A percentile compares a stretch with the other conserved stretches of the same genome.
phyloP scores from a whole-genome alignment of 23 tunicate species.

The Oikopleura dioica region DNA sequence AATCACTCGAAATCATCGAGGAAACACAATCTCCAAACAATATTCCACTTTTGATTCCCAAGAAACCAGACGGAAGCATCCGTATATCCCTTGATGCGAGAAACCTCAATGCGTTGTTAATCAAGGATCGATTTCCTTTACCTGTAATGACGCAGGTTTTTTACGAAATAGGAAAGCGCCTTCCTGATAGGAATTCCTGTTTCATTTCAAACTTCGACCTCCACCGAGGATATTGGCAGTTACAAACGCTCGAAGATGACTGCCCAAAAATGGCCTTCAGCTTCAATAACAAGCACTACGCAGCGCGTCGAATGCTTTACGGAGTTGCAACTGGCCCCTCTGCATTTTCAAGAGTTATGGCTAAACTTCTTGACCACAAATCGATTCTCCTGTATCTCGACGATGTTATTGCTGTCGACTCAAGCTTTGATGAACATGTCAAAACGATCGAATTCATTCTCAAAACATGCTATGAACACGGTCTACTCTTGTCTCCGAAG shows the following conservation, averaged over 20 bases:
- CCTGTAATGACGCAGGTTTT: not conserved
- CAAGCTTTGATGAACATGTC: not conserved
- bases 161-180: not conserved
- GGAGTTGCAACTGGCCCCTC: no score
- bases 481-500: no score
- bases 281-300: no score
- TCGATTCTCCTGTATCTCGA: no score
- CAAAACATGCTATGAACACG: not conserved
- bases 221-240: not conserved
- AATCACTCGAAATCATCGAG: not conserved
- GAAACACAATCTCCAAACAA: not conserved
- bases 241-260: no score
- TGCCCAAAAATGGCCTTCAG: no score
- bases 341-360: no score
- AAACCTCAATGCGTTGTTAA: not conserved
- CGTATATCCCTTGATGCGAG: not conserved
- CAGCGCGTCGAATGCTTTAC: no score
- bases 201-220: not conserved
- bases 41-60: not conserved
- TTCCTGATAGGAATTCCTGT: not conserved
- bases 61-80: not conserved
- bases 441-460: not conserved
- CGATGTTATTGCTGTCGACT: not conserved
- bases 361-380: no score
- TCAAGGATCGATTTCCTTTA: not conserved